Evolutionary conservation across 1,140 invertebrate genomes (phyloP).

Genomic region (Leptinotarsa lineolata): DNA sequence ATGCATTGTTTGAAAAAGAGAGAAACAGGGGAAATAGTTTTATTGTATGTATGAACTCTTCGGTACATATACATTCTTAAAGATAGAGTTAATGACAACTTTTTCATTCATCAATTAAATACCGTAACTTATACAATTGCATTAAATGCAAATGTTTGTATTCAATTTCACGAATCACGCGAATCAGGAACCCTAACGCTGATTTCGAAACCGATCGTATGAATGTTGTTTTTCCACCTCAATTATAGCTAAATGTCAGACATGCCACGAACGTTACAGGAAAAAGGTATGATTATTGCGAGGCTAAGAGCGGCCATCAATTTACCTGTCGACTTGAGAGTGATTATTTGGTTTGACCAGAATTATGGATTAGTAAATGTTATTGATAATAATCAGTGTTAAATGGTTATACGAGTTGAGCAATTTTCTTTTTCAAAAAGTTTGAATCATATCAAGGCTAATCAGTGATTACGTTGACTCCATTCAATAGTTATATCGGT

Average conservation of each 20-base stretch:
- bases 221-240: slow-evolving; percentile 5
- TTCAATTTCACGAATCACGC: neutral
- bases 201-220: neutral
- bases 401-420: neutral
- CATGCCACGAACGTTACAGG: neutral
- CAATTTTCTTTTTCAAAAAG: neutral
- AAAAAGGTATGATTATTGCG: neutral
- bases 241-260: slow-evolving; percentile 1
- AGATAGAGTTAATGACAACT: too few relatives aligned
- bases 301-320: neutral
- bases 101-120: too few relatives aligned
- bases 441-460: neutral
- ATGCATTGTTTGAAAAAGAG: too few relatives aligned
- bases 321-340: neutral
- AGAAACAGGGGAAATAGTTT: too few relatives aligned
- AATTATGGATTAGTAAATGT: neutral
- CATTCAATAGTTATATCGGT: too few relatives aligned
- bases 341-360: slow-evolving; percentile 6
- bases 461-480: too few relatives aligned
- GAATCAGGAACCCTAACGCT: neutral
- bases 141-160: too few relatives aligned
- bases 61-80: too few relatives aligned
- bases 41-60: too few relatives aligned
- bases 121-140: too few relatives aligned
- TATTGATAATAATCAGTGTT: neutral